Conservation (phyloP, 2,888 invertebrate genomes). For the Diaperis boleti region DNA sequence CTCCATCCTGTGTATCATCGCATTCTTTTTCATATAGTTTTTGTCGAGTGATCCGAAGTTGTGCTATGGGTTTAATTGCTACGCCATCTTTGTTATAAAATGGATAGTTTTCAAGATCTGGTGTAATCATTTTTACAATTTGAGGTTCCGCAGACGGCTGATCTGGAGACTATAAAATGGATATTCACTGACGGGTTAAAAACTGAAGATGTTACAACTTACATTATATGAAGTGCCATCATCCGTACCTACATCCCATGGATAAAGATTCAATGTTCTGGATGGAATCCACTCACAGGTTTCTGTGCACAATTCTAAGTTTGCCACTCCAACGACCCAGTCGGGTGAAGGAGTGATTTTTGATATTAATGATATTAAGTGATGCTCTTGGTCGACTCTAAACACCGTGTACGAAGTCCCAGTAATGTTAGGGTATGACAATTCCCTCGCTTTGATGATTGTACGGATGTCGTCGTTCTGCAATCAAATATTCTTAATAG, state of each 20-base stretch:
- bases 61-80: constrained; percentile 89
- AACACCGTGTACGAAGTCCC: constrained; percentile 87
- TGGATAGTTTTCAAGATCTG: constrained; percentile 86
- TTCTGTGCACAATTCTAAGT: constrained; percentile 85
- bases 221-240: constrained; percentile 87
- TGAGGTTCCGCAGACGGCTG: background rate
- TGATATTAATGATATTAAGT: constrained; percentile 90
- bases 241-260: constrained; percentile 95
- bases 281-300: constrained; percentile 91
- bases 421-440: constrained; percentile 87
- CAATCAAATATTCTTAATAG: constrained; percentile 18
- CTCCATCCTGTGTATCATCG: constrained; percentile 64
- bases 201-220: too few species aligned
- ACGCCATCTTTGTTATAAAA: constrained; percentile 83
- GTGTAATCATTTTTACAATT: constrained; percentile 86
- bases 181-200: too few species aligned
- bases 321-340: constrained; percentile 94
- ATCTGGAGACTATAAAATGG: constrained; percentile 73
- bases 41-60: constrained; percentile 81
- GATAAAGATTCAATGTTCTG: constrained; percentile 85
- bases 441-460: constrained; percentile 92
- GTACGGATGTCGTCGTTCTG: constrained; percentile 85
- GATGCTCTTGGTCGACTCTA: constrained; percentile 89
- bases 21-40: constrained; percentile 84
- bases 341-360: constrained; percentile 97